Evolutionary conservation across 64 coral and sea anemone species (phyloP), one percentile per base, ranked within the genome.

Genomic region (Montipora sp.): DNA sequence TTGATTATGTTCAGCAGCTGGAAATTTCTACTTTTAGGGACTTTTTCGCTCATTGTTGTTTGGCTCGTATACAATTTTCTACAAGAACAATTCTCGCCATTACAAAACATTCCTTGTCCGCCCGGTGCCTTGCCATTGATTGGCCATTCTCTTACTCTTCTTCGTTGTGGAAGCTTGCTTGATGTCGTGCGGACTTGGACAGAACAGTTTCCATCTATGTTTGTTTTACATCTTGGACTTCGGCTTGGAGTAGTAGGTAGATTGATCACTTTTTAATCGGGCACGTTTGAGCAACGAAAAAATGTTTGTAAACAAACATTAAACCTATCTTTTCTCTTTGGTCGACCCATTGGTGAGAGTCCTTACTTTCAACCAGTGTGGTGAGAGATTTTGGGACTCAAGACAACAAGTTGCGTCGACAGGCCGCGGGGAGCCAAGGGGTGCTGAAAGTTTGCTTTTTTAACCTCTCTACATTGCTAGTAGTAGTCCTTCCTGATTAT

Each of bases 1-100:
- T 43, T 84, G 14, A 36, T 15, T 8, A 24, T 5, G 51, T 55
- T 84, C 47, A 45, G 46, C 59, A 82, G 51, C 51, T 60, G 14
- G 19, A 53, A 10, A 82, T 22, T 71, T 36, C 19, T 83, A 43
- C 48, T 83, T 21, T 4, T 89, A 15, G 44, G 23, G 27, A 19
- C 18, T 8, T 36, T 80, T 15, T 47, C n/a, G 46, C n/a, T 43
- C 0, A 11, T 67, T 12, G 27, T 80, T n/a, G 6, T 79, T 0
- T 92, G 90, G 90, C 24, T 92, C 7, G 67, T 84, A 5, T 92
- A 84, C 48, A 83, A 92, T 48, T 19, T 84, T 46, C 48, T 92
- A 18, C 66, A 92, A 84, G 90, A 92, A 66, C 75, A 36, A 55
- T 50, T 83, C 69, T 92, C 90, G 14, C 90, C 90, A 12, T 55